phyloP scores from a whole-genome alignment of 2,888 invertebrate genomes.

The Agonopterix heracliana region DNA sequence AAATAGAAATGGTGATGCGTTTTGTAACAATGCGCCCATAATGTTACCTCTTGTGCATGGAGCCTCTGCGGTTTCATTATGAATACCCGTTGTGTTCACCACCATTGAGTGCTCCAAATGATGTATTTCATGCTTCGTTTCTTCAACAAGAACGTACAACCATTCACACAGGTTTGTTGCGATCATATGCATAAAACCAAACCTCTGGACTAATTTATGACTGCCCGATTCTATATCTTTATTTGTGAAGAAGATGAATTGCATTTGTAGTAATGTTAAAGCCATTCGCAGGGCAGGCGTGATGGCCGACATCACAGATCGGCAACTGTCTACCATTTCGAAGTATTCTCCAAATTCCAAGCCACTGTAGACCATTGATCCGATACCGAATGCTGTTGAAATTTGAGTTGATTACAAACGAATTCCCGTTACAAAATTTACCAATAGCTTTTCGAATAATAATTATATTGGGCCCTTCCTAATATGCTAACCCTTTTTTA shows the following conservation, averaged over 20 bases:
- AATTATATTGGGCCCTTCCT: no score
- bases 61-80: slow-evolving; percentile 30
- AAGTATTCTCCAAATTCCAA: slow-evolving; percentile 85
- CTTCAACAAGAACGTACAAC: slow-evolving; percentile 90
- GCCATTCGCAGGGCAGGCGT: slow-evolving; percentile 89
- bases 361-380: slow-evolving; percentile 83
- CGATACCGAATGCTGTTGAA: slow-evolving; percentile 71
- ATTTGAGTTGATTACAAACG: slow-evolving; percentile 8
- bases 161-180: slow-evolving; percentile 96
- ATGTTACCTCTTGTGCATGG: slow-evolving; percentile 79
- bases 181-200: slow-evolving; percentile 96
- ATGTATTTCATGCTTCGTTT: slow-evolving; percentile 91
- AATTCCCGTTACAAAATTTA: no score
- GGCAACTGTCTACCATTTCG: slow-evolving; percentile 81
- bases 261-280: slow-evolving; percentile 92
- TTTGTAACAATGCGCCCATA: slow-evolving; percentile 82
- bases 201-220: slow-evolving; percentile 84
- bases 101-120: slow-evolving; percentile 76
- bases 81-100: slow-evolving; percentile 14
- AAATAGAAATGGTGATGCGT: slow-evolving; percentile 87
- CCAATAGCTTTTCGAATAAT: no score
- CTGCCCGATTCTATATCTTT: slow-evolving; percentile 79
- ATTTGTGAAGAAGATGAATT: slow-evolving; percentile 94
- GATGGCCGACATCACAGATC: slow-evolving; percentile 81
- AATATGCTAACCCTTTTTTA: no score